These are phyloP conservation scores for Lichenostomus cassidix DNA, from an alignment of 2,113 vertebrate genomes.

Conservation along the genomic window DNA sequence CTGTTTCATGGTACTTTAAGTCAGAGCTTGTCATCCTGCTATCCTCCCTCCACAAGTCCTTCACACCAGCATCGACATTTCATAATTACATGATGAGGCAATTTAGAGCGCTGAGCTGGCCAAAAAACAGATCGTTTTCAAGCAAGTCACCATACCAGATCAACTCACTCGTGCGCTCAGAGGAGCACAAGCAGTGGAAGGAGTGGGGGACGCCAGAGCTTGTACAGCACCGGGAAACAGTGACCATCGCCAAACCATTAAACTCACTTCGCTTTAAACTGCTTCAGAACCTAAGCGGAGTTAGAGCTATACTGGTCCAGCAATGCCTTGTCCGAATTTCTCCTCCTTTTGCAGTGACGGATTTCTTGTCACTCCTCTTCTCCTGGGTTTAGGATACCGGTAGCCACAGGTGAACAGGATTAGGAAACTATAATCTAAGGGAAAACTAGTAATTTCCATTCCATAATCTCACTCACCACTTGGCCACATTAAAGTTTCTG, in stretches of 20 bases:
- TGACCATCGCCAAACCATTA: not conserved
- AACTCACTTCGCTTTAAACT: not conserved
- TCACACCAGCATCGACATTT: not conserved
- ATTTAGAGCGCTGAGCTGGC: not conserved
- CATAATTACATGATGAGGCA: not conserved
- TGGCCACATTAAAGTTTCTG: not conserved
- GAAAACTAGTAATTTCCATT: not conserved
- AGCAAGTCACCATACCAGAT: not conserved
- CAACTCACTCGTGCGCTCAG: not conserved
- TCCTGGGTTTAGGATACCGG: not conserved
- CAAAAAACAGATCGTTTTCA: not conserved
- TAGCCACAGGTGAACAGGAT: not conserved
- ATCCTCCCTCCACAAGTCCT: not conserved
- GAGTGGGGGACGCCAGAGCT: rapidly evolving
- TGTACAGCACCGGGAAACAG: not conserved
- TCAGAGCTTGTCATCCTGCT: not conserved
- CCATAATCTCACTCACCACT: not conserved
- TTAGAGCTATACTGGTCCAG: not conserved
- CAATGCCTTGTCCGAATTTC: not conserved
- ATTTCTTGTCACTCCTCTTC: not conserved
- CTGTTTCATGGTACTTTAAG: not conserved
- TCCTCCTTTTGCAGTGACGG: not conserved
- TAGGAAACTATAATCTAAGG: not conserved
- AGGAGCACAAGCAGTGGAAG: not conserved
- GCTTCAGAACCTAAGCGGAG: not conserved